Conservation (phyloP, 37 sponge, comb jelly and placozoan species). For the Theonella swinhoei region DNA sequence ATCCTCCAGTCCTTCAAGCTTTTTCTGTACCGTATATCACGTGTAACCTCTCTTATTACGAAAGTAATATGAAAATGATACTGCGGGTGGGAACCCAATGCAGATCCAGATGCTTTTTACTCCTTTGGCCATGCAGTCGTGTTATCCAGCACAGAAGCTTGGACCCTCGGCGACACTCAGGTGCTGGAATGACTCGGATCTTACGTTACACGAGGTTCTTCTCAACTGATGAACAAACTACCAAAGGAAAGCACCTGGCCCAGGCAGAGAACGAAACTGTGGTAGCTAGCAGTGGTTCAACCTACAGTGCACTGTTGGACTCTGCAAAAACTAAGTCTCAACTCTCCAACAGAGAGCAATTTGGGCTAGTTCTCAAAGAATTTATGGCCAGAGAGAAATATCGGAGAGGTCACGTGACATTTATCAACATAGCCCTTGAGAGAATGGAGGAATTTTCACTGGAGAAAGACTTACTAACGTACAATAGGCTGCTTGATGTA, state of each 20-base stretch:
- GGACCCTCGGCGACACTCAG: not conserved
- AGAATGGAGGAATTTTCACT: slow-evolving; percentile 84
- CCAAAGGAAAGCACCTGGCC: not conserved
- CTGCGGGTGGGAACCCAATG: too few relatives aligned
- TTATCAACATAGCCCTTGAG: slow-evolving; percentile 71
- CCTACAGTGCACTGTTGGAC: slow-evolving; percentile 44
- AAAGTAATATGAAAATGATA: too few relatives aligned
- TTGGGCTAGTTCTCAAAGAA: slow-evolving; percentile 57
- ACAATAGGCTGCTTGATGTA: slow-evolving; percentile 80
- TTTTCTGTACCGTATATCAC: slow-evolving; percentile 16
- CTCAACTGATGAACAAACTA: not conserved
- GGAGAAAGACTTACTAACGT: slow-evolving; percentile 70
- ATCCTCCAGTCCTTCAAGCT: slow-evolving; percentile 12
- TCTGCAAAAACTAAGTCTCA: slow-evolving; percentile 30
- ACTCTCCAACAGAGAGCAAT: slow-evolving; percentile 46
- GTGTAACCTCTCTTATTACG: too few relatives aligned
- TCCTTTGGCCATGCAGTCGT: too few relatives aligned
- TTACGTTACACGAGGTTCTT: not conserved
- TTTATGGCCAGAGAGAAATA: slow-evolving; percentile 75
- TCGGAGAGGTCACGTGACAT: slow-evolving; percentile 74
- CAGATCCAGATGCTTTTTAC: too few relatives aligned
- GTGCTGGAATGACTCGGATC: not conserved
- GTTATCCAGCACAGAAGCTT: not conserved
- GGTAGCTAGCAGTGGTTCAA: not conserved
- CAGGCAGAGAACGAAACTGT: not conserved